Conservation (phyloP, 2,113 vertebrate species). For the Lanius ludovicianus region DNA sequence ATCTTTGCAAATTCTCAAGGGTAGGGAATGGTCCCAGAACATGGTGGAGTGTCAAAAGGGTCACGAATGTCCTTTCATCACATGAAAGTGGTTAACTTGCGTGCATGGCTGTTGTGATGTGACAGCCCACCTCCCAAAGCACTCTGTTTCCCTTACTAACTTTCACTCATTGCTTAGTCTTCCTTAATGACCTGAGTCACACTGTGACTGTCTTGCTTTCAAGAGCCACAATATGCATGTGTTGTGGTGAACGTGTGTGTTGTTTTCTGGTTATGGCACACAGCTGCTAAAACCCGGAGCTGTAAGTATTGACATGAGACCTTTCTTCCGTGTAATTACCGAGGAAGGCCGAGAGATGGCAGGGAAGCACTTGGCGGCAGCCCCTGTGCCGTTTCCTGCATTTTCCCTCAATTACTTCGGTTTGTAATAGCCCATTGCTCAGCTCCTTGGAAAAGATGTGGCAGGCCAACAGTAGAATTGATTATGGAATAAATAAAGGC, state of each 20-base stretch:
- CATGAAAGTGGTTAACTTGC: too few relatives aligned
- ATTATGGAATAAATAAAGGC: not conserved
- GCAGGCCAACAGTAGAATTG: not conserved
- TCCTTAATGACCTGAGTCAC: not conserved
- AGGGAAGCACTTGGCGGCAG: not conserved
- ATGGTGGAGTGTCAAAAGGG: fast-evolving
- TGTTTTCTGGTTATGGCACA: fast-evolving
- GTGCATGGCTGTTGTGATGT: fast-evolving
- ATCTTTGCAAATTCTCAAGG: not conserved
- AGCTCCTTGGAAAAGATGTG: not conserved
- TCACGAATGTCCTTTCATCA: fast-evolving
- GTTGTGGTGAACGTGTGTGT: fast-evolving
- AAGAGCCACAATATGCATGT: not conserved
- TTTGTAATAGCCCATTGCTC: fast-evolving
- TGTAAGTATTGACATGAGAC: fast-evolving
- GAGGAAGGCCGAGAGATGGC: not conserved
- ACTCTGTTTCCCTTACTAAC: not conserved
- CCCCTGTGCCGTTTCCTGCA: not conserved
- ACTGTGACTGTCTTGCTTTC: not conserved
- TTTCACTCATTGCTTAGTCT: not conserved
- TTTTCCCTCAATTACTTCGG: not conserved
- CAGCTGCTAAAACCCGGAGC: not conserved
- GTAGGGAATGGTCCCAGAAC: not conserved
- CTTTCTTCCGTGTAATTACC: not conserved
- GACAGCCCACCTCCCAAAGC: not conserved